Base-by-base conservation (phyloP, 2,113 vertebrate species). In the Potamarius usumacintae region DNA sequence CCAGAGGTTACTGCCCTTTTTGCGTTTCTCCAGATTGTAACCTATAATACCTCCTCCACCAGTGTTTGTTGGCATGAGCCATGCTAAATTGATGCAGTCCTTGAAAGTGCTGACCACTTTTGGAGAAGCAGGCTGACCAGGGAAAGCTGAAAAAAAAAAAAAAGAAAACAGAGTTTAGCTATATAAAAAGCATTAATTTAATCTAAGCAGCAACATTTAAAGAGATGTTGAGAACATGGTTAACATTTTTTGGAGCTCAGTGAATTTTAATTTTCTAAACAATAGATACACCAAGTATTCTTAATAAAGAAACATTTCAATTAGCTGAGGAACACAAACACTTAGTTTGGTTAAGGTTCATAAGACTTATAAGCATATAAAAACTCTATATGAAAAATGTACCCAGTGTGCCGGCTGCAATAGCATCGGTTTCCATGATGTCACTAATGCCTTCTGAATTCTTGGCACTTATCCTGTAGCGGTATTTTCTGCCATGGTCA, bases 1-100 rank as follows among this genome's bases (percentile, higher is more conserved):
- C 98, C 97, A 99, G 55, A 93, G 91, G 81, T 90, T 93, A 25
- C 95, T 96, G 0, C 97, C 97, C 86, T 94, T 96, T 93, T 97
- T 97, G 83, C 96, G 95, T 85, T 97, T 98, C 89, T 99, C 97
- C 67, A 98, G 17, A 0, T 96, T 89, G 89, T 98, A 98, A 27
- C 97, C 97, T 69, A 95, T 79, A 82, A 98, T 95, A 85, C 90
- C 94, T 87, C 95, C 94, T 0, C 94, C 94, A 79, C 96, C 95
- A 0, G 94, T 94, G 91, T 96, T 96, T 85, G 27, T 85, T 6
- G 97, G 97, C 6, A 93, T 88, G 20, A 84, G 88, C 97, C 98
- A 99, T 7, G 92, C 27, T 81, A 98, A 92, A 1, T 93, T 95
- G 87, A 98, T 94, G 81, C 91, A 92, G 84, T 95, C 94, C 90